Evolutionary conservation across 1,140 invertebrate species (phyloP).

Genomic region (Ceratina calcarata): DNA sequence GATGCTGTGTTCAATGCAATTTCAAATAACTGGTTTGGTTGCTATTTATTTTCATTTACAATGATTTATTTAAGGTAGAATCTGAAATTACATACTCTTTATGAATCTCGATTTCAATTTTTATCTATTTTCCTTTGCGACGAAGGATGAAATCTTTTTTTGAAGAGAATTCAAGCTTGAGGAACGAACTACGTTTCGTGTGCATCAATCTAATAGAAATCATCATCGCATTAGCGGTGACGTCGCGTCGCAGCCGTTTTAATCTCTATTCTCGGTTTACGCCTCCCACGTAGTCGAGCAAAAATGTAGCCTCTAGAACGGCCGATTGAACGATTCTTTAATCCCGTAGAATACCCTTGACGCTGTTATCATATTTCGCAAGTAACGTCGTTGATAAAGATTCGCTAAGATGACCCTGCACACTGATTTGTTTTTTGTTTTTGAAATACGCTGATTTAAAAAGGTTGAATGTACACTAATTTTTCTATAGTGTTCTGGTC

Average conservation of each 20-base stretch:
- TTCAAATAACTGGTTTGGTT: no score
- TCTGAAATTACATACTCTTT: no score
- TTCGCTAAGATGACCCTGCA: background rate
- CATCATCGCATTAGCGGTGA: constrained; percentile 7
- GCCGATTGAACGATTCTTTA: background rate
- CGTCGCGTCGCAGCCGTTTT: constrained; percentile 27
- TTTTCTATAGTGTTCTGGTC: no score
- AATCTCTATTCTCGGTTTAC: constrained; percentile 44
- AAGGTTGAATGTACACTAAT: background rate
- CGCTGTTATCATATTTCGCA: background rate
- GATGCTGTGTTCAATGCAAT: no score
- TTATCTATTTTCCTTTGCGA: no score
- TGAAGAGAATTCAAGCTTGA: no score
- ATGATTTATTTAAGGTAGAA: no score
- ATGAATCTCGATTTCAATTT: no score
- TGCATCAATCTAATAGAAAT: constrained; percentile 5
- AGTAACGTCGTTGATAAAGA: background rate
- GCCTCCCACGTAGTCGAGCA: constrained; percentile 39
- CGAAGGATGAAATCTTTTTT: no score
- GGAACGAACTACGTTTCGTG: no score
- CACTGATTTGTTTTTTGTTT: background rate
- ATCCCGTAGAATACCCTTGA: no score
- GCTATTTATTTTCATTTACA: no score
- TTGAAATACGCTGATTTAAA: background rate
- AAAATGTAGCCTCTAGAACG: constrained; percentile 20